phyloP scores from a whole-genome alignment of 2,888 invertebrate species.

The Exephanes ischioxanthus region DNA sequence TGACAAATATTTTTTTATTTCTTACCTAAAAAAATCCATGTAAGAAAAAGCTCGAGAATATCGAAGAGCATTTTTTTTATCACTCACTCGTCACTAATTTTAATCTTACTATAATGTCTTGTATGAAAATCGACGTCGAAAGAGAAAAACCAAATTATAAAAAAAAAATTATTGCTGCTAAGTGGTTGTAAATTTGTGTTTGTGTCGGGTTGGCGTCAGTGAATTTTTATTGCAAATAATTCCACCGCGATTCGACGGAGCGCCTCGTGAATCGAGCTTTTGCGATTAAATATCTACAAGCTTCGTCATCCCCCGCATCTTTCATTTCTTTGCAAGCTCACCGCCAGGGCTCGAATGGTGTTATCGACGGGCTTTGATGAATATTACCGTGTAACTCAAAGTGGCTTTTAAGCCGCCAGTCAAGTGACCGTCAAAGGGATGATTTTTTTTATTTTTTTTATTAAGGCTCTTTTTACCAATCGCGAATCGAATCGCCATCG shows the following conservation, averaged over 20 bases:
- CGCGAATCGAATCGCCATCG: neutral
- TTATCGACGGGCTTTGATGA: neutral
- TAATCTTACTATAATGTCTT: too few relatives aligned
- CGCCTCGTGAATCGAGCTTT: neutral
- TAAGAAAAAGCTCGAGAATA: too few relatives aligned
- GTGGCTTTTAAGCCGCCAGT: neutral
- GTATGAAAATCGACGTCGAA: too few relatives aligned
- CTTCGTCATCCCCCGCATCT: neutral
- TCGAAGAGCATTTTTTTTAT: too few relatives aligned
- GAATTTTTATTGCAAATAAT: neutral
- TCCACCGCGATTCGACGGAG: neutral
- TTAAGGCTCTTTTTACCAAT: neutral
- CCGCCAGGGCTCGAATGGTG: neutral
- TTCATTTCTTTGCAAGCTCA: neutral
- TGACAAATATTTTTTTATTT: too few relatives aligned
- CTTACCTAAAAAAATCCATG: too few relatives aligned
- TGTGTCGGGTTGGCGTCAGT: neutral
- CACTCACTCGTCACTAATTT: too few relatives aligned
- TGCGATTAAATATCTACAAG: neutral
- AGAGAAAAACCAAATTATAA: too few relatives aligned
- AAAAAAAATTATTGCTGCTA: too few relatives aligned
- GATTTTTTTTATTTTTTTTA: neutral
- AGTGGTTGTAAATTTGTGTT: neutral
- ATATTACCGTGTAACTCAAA: neutral
- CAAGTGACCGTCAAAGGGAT: neutral